Conservation (phyloP, 2,797 vertebrate genomes). For the Lerista edwardsae region DNA sequence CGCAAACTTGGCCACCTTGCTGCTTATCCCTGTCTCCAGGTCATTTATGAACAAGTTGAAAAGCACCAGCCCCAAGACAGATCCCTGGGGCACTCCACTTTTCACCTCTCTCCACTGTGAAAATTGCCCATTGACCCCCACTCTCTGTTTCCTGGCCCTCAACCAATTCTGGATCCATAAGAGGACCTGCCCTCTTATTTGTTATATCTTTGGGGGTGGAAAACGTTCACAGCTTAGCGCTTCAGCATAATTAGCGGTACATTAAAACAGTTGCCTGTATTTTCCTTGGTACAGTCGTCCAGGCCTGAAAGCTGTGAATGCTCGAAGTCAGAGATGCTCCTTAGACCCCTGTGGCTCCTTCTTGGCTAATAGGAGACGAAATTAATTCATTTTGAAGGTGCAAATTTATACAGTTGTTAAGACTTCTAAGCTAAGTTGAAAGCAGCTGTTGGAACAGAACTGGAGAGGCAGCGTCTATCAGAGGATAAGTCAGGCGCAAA, state of each 20-base stretch:
- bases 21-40: too few species aligned
- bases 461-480: conserved; percentile 45
- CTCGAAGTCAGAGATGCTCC: conserved; percentile 31
- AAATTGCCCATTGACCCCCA: too few species aligned
- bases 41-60: too few species aligned
- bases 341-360: conserved; percentile 11
- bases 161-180: too few species aligned
- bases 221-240: conserved; percentile 7
- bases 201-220: not conserved
- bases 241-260: conserved; percentile 39
- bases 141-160: too few species aligned
- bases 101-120: too few species aligned
- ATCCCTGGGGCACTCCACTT: too few species aligned
- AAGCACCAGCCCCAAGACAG: too few species aligned
- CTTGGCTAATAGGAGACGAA: conserved; percentile 50
- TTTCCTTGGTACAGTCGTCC: not conserved
- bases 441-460: conserved; percentile 59
- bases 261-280: conserved; percentile 19
- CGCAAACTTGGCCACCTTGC: too few species aligned
- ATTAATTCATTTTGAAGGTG: conserved; percentile 61
- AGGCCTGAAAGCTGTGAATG: conserved; percentile 47
- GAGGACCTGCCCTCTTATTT: too few species aligned
- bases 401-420: conserved; percentile 62
- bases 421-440: conserved; percentile 69
- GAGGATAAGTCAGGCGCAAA: conserved; percentile 45